Percentiles rank a stretch among this genome's conserved stretches.
phyloP scores from a whole-genome alignment of 2,113 vertebrate genomes.

The Catharus minimus region DNA sequence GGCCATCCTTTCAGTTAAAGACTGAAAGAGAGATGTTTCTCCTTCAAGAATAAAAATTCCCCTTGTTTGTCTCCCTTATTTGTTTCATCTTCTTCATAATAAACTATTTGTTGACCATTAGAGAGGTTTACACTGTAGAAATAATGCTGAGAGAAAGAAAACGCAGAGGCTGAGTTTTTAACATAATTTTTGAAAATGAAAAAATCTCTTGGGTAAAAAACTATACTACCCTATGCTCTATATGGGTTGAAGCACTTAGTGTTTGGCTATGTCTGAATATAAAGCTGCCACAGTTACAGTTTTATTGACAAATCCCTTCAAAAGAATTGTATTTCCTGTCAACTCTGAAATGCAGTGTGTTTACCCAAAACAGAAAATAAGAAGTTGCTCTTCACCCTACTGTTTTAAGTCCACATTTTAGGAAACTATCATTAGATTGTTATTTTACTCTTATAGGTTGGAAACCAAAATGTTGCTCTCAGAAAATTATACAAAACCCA shows the following conservation, averaged over 20 bases:
- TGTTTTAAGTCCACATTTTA: slow-evolving; percentile 46
- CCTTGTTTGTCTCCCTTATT: background rate
- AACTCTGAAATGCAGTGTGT: slow-evolving; percentile 38
- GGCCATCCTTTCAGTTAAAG: background rate
- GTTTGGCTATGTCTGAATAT: background rate
- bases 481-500: slow-evolving; percentile 40
- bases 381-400: slow-evolving; percentile 38
- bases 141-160: background rate
- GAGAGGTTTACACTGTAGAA: background rate
- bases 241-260: background rate
- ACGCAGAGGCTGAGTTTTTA: background rate
- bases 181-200: background rate
- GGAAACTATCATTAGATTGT: slow-evolving; percentile 49
- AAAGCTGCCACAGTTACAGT: background rate
- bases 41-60: background rate
- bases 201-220: background rate
- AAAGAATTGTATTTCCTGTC: slow-evolving; percentile 19
- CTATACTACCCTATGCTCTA: background rate
- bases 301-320: slow-evolving; percentile 50
- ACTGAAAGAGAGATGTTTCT: background rate
- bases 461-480: slow-evolving; percentile 29
- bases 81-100: background rate
- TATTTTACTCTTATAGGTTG: slow-evolving; percentile 55
- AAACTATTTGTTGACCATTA: background rate
- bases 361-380: slow-evolving; percentile 56